Conservation (phyloP, 2,797 vertebrate genomes). For the Lerista edwardsae region DNA sequence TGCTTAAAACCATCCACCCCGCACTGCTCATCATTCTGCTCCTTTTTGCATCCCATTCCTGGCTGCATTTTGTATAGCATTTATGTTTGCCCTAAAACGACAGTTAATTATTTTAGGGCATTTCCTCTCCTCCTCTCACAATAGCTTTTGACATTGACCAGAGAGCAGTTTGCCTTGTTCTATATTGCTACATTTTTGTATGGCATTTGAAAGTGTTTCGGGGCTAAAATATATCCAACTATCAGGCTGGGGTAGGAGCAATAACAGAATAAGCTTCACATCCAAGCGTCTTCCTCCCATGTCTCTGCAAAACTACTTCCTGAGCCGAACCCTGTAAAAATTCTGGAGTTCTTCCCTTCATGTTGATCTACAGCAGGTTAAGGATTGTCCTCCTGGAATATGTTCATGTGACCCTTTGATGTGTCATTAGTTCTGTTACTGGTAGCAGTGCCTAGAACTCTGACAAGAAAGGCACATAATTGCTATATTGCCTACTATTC, state of each 20-base stretch:
- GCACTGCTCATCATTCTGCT: no score
- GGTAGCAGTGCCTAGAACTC: background rate
- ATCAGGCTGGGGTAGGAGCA: accelerated
- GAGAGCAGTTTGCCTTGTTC: no score
- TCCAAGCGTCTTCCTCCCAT: background rate
- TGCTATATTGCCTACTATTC: background rate
- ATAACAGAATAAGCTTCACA: background rate
- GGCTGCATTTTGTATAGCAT: no score
- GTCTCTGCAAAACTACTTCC: background rate
- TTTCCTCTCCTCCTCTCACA: no score
- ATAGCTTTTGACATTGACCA: no score
- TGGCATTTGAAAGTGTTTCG: background rate
- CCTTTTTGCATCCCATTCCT: no score
- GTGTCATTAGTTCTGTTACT: background rate
- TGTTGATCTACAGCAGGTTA: background rate
- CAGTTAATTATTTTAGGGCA: no score
- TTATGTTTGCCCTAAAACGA: no score
- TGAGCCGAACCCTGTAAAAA: background rate
- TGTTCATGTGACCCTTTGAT: background rate
- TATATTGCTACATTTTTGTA: no score
- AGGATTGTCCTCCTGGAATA: background rate
- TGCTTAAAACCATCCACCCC: no score
- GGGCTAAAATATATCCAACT: accelerated
- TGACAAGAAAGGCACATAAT: background rate
- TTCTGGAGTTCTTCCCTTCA: background rate